A percentile compares a stretch with the other conserved stretches of the same genome.
phyloP scores from a whole-genome alignment of 1,140 invertebrate genomes.

The Penaeus vannamei region DNA sequence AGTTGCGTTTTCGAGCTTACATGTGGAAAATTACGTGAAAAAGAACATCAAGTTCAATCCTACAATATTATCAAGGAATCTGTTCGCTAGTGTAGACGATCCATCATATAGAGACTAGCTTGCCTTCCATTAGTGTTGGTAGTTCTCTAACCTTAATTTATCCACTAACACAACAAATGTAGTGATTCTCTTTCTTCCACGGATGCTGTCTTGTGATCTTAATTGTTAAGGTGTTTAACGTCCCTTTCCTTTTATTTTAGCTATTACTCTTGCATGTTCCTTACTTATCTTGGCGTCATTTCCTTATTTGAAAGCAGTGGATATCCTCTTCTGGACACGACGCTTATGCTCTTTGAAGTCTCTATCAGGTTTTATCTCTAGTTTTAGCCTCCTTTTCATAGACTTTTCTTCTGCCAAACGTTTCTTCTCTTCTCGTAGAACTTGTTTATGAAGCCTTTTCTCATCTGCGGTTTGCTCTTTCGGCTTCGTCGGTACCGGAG shows the following conservation, averaged over 20 bases:
- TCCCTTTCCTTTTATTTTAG: slow-evolving; percentile 5
- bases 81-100: background rate
- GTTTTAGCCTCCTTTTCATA: background rate
- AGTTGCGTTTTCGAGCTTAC: slow-evolving; percentile 12
- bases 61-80: slow-evolving; percentile 6
- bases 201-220: background rate
- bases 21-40: background rate
- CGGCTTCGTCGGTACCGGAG: too few relatives aligned
- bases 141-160: background rate
- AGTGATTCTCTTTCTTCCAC: slow-evolving; percentile 1
- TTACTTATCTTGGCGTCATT: background rate
- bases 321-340: background rate
- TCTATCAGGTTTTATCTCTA: background rate
- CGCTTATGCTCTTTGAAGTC: background rate
- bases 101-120: slow-evolving; percentile 5
- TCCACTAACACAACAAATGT: background rate
- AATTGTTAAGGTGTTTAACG: background rate
- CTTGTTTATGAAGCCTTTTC: too few relatives aligned
- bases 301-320: background rate
- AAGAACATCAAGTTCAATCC: slow-evolving; percentile 1
- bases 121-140: background rate
- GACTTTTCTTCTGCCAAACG: slow-evolving; percentile 6
- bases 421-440: too few relatives aligned
- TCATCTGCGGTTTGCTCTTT: too few relatives aligned
- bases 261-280: too few relatives aligned